Base-by-base conservation (phyloP, 2,888 invertebrate species). In the Leptogaster cylindrica region DNA sequence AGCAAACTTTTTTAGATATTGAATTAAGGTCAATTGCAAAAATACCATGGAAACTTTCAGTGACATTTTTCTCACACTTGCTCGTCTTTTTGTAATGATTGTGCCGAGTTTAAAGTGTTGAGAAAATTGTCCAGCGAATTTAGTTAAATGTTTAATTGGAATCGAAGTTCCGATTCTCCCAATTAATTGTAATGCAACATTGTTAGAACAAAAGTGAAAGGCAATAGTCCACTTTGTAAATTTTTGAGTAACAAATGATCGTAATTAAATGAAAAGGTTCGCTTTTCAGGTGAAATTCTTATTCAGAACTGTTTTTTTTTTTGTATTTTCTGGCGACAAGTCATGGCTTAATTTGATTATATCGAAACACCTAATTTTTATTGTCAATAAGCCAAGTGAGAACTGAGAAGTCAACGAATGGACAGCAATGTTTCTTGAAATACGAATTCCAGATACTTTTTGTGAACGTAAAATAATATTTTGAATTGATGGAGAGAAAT, bases 151-250 rank as follows among this genome's bases (percentile, higher is more conserved):
- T 41, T 41, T 18, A 16, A 16, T 18, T n/a, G n/a, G n/a, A n/a
- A n/a, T n/a, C n/a, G n/a, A 41, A 41, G 18, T 16, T 41, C 41
- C 6, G 6, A 41, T 1, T 14, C 18, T 18, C 41, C n/a, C 18
- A 12, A 39, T 39, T 6, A 7, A 41, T 41, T 41, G 18, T 41
- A 18, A 41, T 41, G 4, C 41, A 41, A 41, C 14, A 18, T n/a
- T 18, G 41, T 41, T 41, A 41, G 41, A 41, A 41, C 41, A 41
- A 41, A 41, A 41, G 41, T 41, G 41, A 41, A 41, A 41, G 41
- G 41, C 18, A 18, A 10, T n/a, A 14, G 7, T 6, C 41, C 41
- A 14, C 18, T 41, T 7, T 18, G 14, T 16, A 6, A 3, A 41
- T 14, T 41, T 18, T 41, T n/a, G n/a, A n/a, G n/a, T n/a, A 16